phyloP scores from a whole-genome alignment of 2,888 invertebrate species.

The Helicoverpa assulta region DNA sequence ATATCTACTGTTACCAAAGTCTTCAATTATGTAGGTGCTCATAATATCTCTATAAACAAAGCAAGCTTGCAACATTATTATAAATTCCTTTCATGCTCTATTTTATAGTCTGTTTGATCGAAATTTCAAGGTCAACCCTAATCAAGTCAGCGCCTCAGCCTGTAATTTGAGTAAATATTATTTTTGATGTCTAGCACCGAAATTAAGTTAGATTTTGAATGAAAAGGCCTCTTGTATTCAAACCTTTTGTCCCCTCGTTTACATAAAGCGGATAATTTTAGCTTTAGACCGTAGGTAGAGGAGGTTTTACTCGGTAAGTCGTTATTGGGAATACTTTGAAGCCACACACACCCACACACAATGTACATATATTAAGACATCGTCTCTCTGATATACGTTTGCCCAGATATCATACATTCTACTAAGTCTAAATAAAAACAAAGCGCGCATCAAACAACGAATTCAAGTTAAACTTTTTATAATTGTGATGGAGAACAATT shows the following conservation, averaged over 20 bases:
- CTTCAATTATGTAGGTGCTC: background rate
- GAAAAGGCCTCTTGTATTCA: slow-evolving; percentile 17
- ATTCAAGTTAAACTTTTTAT: background rate
- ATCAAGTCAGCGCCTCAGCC: background rate
- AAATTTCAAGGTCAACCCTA: background rate
- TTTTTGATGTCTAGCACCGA: background rate
- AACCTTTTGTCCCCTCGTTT: slow-evolving; percentile 44
- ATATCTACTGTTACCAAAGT: background rate
- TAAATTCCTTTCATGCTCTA: background rate
- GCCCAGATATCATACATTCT: no score
- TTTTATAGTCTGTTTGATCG: background rate
- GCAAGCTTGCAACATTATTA: background rate
- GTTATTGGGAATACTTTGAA: slow-evolving; percentile 11
- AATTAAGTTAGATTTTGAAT: slow-evolving; percentile 19
- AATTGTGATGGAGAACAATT: slow-evolving; percentile 15
- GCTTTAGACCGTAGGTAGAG: slow-evolving; percentile 7
- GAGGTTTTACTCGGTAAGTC: slow-evolving; percentile 4
- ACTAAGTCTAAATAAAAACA: background rate
- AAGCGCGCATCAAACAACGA: background rate
- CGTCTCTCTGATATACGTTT: no score
- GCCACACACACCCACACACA: background rate
- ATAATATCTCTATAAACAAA: background rate
- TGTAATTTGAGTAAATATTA: slow-evolving; percentile 11
- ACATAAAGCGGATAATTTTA: slow-evolving; percentile 39
- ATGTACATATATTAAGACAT: slow-evolving; percentile 2